Evolutionary conservation across 2,888 invertebrate genomes (phyloP).

Genomic region (Volucella zonaria): DNA sequence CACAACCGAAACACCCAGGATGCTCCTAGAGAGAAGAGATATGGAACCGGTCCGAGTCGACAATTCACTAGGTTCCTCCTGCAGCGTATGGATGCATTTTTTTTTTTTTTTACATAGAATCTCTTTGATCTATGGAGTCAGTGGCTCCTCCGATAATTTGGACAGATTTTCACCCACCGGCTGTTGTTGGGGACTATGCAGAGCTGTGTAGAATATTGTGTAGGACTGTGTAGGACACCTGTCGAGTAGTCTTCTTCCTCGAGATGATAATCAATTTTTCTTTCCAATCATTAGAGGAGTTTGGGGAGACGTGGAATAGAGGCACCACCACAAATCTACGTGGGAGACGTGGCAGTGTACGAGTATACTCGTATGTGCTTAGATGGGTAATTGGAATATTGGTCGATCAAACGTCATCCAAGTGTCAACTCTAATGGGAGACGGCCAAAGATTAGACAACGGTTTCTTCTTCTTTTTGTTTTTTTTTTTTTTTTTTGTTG

Average conservation of each 20-base stretch:
- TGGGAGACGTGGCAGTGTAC: not conserved
- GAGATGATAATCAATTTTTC: conserved; percentile 64
- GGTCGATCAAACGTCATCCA: conserved; percentile 66
- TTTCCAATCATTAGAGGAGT: not conserved
- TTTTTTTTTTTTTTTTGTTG: conserved; percentile 13
- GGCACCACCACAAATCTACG: too few relatives aligned
- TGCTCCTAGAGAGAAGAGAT: conserved; percentile 28
- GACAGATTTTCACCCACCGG: conserved; percentile 67
- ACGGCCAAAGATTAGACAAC: conserved; percentile 68
- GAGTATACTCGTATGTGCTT: conserved; percentile 17
- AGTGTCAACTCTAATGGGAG: conserved; percentile 68
- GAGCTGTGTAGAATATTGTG: too few relatives aligned
- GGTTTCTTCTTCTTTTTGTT: conserved; percentile 26
- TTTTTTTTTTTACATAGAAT: conserved; percentile 50
- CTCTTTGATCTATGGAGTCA: conserved; percentile 69
- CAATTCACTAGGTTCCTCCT: conserved; percentile 2
- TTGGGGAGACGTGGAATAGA: not conserved
- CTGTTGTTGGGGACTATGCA: not conserved
- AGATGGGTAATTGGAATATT: conserved; percentile 68
- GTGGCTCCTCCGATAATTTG: conserved; percentile 70
- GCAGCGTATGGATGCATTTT: conserved; percentile 47
- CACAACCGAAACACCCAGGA: conserved; percentile 7
- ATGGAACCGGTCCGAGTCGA: conserved; percentile 44
- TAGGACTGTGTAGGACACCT: conserved; percentile 29
- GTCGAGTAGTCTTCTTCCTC: conserved; percentile 24